These are phyloP conservation scores for Upupa epops DNA, from an alignment of 2,113 vertebrate species.

Conservation along the genomic window DNA sequence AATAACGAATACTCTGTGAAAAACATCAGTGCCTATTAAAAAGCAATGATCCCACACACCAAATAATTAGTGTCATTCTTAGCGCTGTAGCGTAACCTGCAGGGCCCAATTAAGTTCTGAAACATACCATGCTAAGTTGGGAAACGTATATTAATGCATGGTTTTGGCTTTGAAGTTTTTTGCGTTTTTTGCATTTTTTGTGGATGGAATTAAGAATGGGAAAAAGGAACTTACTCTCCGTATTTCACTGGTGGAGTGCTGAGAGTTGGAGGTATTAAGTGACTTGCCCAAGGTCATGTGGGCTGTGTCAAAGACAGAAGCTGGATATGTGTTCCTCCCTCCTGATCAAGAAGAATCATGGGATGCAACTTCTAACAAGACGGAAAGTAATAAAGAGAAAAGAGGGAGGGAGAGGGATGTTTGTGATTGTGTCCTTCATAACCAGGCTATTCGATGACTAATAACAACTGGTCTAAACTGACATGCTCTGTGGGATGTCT, in stretches of 20 bases:
- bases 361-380: not conserved
- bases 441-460: slow-evolving; percentile 12
- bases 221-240: slow-evolving; percentile 11
- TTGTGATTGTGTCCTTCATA: slow-evolving; percentile 4
- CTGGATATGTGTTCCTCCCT: slow-evolving; percentile 7
- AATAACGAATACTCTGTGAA: not conserved
- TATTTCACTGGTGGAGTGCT: not conserved
- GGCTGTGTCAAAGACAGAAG: not conserved
- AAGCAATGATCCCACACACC: not conserved
- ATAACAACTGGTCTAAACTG: slow-evolving; percentile 17
- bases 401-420: not conserved
- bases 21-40: not conserved
- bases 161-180: slow-evolving; percentile 44
- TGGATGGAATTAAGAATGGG: slow-evolving; percentile 23
- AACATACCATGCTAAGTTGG: not conserved
- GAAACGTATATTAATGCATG: not conserved
- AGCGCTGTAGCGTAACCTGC: slow-evolving; percentile 26
- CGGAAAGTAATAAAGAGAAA: slow-evolving; percentile 34
- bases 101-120: slow-evolving; percentile 41
- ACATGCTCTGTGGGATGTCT: not conserved
- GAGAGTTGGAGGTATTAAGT: not conserved
- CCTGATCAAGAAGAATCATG: not conserved
- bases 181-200: slow-evolving; percentile 53
- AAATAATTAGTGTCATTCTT: slow-evolving; percentile 55
- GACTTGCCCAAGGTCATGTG: not conserved